Evolutionary conservation across 2,888 invertebrate species (phyloP), one percentile per base, ranked within the genome.

Genomic region (Epinotia demarniana): DNA sequence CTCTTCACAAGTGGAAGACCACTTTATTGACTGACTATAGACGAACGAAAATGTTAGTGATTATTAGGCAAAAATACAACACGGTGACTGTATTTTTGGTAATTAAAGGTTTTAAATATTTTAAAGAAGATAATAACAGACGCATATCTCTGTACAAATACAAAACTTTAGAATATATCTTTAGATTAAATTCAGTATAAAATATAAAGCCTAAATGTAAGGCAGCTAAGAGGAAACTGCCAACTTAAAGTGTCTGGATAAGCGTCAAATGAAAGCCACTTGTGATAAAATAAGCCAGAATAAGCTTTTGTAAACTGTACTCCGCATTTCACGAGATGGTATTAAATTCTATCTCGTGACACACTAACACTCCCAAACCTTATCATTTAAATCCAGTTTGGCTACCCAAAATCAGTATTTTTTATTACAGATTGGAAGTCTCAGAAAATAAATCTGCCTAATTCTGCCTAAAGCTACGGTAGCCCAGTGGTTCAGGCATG

Each of bases 231-330:
- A 18, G 57, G 39, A 33, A 19, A 67, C 5, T 13, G 19, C 57
- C 16, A 68, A 68, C 57, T 39, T 68, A 39, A 39, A 39, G 19
- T 68, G 68, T 57, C 57, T 68, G 39, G 68, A 19, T 57, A 68
- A 16, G 18, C 57, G 57, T 68, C 39, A 68, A 68, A 19, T 68
- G 39, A 57, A 57, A 68, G 39, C 57, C 39, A 57, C 57, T 68
- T 43, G 57, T 57, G 57, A 68, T 68, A 68, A 57, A 57, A 57
- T 68, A 39, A 68, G 67, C 67, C 43, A 39, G 39, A 57, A 39
- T 68, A 43, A 68, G 67, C 67, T 57, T 57, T 39, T 23, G 19
- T 57, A 39, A 43, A 57, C 33, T 55, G 55, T 55, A 55, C 57
- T 19, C 68, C 57, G 68, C 39, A 57, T 43, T 55, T 68, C 57